Evolutionary conservation across 2,797 vertebrate species (phyloP), one percentile per base, ranked within the genome.

Genomic region (Enteromius argenteus): DNA sequence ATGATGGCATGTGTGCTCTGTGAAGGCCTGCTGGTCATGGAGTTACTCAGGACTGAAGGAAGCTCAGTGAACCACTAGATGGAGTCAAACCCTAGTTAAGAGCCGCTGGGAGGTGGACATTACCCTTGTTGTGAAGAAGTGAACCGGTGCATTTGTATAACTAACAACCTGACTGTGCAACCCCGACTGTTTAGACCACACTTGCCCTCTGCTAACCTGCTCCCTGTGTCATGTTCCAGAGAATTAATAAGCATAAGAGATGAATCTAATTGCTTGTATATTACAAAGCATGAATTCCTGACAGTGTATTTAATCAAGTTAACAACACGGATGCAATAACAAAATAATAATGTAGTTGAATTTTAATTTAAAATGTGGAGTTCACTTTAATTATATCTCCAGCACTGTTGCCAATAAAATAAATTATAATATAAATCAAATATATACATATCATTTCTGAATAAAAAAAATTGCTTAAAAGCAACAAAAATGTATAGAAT

Each of bases 71-170:
- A 85, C 95, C 95, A 95, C 95, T 96, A 96, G 95, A 96, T 95
- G 95, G 95, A 94, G 95, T 90, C 91, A 96, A 91, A 95, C 94
- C 92, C 95, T 92, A 91, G 91, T 91, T 87, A 93, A 95, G 95
- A 92, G 92, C 90, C 15, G 86, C 17, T 3, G 7, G 46, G 76
- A 17, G 30, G 35, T 58, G 72, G 64, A 80, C 76, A 76, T 58
- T 32, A 77, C 46, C 60, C 75, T 67, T 35, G 46, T 84, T 60
- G 66, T 71, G 39, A 51, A 84, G 42, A 14, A 60, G 64, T 19
- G 37, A 68, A 71, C 46, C 27, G 0, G 77, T 66, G 42, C 19
- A 10, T 39, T 30, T 76, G 30, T 83, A 39, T 58, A 39, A 67
- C 73, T 68, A 51, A 83, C 60, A 69, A 42, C 39, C 80, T 37